Evolutionary conservation across 1,140 invertebrate genomes (phyloP), one percentile per base, ranked within the genome.

Genomic region (Pogonus chalceus): DNA sequence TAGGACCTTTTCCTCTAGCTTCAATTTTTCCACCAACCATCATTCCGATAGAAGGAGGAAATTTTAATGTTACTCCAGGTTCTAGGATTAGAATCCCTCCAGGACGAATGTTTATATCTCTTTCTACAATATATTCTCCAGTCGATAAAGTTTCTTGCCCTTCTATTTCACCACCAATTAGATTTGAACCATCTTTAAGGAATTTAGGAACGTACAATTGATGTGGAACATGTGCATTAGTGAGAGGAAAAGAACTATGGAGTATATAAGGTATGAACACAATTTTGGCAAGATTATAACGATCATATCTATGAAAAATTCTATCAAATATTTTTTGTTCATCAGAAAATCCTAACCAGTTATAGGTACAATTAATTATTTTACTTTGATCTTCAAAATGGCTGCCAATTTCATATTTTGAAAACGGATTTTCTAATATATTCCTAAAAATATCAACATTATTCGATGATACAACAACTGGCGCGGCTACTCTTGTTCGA

Each of bases 381-480:
- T 90, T 86, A 60, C 91, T 94, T 64, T 96, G 95, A 68, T 97
- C 93, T 61, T 89, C 84, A 1, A 98, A 74, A 65, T 98, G 95
- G 1, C 92, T 95, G 1, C 92, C 93, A 47, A 99, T 86, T 75
- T 99, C 96, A 67, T 90, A 98, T 52, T 78, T 80, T 14, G 92
- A 92, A 49, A 87, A 82, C 0, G 83, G 84, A 75, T 99, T 99
- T 52, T 92, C 80, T 39, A 99, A 81, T 55, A 93, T 90, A 69
- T 99, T 99, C 55, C 95, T 76, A 61, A 80, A 92, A 2, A 99
- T 78, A 39, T 86, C 76, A 0, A 96, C 83, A 68, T 98, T 98
- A 54, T 88, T 89, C 0, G 91, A 93, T 0, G 92, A 83, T 26
- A 95, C 79, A 0, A 96, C 88, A 12, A 96, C 78, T 2, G 91